Evolutionary conservation across 2,113 vertebrate genomes (phyloP).

Genomic region (Gobiocypris rarus): DNA sequence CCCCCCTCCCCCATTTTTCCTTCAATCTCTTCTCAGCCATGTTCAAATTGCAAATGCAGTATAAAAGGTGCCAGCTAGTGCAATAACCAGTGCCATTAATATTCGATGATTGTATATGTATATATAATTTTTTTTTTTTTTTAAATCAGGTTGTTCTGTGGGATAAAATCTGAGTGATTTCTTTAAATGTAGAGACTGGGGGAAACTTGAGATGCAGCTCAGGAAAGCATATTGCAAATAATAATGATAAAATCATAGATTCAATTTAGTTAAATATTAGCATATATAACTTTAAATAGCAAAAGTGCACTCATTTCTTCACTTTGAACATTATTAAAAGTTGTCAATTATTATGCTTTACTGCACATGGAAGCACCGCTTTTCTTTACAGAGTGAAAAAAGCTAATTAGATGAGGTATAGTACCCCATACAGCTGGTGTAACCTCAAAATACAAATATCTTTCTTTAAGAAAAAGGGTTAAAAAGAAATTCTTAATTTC

Average conservation of each 20-base stretch:
- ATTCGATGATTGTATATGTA: slow-evolving; percentile 15
- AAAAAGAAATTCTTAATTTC: slow-evolving; percentile 1
- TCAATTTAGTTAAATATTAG: not conserved
- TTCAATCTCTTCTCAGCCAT: slow-evolving; percentile 6
- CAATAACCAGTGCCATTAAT: slow-evolving; percentile 28
- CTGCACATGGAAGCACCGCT: slow-evolving; percentile 53
- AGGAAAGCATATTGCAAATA: not conserved
- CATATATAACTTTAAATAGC: not conserved
- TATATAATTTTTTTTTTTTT: no score
- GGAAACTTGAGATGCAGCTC: slow-evolving; percentile 43
- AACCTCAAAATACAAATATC: not conserved
- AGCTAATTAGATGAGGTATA: slow-evolving; percentile 19
- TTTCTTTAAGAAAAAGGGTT: slow-evolving; percentile 14
- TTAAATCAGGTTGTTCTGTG: not conserved
- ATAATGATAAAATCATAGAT: not conserved
- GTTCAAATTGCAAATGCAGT: not conserved
- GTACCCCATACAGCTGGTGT: slow-evolving; percentile 4
- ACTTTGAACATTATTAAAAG: not conserved
- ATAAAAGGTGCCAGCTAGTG: slow-evolving; percentile 43
- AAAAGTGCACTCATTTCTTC: slow-evolving; percentile 11
- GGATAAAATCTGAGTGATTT: slow-evolving; percentile 31
- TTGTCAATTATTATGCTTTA: not conserved
- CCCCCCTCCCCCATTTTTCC: not conserved
- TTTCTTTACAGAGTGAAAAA: slow-evolving; percentile 41
- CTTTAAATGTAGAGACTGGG: slow-evolving; percentile 29